phyloP scores from a whole-genome alignment of 1,140 invertebrate species.

The Battus philenor region DNA sequence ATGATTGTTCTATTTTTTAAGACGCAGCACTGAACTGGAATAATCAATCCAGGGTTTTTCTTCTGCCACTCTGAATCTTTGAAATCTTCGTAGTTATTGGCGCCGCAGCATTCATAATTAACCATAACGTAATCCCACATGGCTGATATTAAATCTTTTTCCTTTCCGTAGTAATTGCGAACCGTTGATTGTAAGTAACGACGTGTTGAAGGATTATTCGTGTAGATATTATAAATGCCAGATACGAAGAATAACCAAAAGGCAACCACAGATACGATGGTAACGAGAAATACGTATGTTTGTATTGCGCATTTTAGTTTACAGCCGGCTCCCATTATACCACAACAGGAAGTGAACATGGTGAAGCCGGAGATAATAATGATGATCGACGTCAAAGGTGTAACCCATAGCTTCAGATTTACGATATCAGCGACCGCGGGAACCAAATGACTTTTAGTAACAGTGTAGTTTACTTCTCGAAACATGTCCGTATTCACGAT shows the following conservation, averaged over 20 bases:
- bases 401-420: conserved; percentile 53
- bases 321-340: conserved; percentile 55
- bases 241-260: conserved; percentile 58
- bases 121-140: conserved; percentile 57
- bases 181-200: conserved; percentile 36
- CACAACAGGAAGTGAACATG: conserved; percentile 59
- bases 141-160: conserved; percentile 50
- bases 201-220: conserved; percentile 40
- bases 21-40: conserved; percentile 55
- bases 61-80: conserved; percentile 38
- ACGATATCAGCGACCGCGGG: conserved; percentile 44
- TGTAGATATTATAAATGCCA: conserved; percentile 54
- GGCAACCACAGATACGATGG: conserved; percentile 30
- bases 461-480: conserved; percentile 50
- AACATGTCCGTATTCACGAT: conserved; percentile 57
- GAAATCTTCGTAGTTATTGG: conserved; percentile 44
- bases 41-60: conserved; percentile 34
- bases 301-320: conserved; percentile 57
- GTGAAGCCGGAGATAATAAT: conserved; percentile 38
- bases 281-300: conserved; percentile 56
- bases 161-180: conserved; percentile 41
- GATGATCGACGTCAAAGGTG: conserved; percentile 46
- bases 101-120: conserved; percentile 57
- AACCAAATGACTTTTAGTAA: conserved; percentile 48
- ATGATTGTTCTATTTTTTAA: conserved; percentile 36